phyloP scores from a whole-genome alignment of 2,888 invertebrate genomes.

The Callyntrura guangdongensis region DNA sequence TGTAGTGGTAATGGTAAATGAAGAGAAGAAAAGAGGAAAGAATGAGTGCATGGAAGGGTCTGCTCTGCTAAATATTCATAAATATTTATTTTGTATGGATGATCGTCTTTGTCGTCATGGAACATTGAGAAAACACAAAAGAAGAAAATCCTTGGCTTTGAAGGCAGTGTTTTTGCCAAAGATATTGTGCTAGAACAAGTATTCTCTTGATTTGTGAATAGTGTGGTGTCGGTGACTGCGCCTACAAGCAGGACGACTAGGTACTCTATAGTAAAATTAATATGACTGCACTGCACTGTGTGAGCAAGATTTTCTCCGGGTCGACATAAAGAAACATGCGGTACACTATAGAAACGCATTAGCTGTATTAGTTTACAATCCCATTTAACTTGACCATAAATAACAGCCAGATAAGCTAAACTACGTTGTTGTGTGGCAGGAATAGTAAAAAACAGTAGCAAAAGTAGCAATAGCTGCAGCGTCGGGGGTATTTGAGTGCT shows the following conservation, averaged over 20 bases:
- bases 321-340: neutral
- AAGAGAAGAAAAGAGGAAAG: neutral
- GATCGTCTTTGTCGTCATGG: constrained; percentile 20
- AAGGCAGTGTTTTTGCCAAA: constrained; percentile 10
- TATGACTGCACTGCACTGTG: neutral
- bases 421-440: neutral
- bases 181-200: constrained; percentile 2
- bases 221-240: neutral
- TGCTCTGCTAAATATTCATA: constrained; percentile 47
- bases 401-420: neutral
- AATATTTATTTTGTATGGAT: constrained; percentile 51
- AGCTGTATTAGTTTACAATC: neutral
- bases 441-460: neutral
- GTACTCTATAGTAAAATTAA: neutral
- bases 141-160: constrained; percentile 24
- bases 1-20: neutral
- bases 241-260: neutral
- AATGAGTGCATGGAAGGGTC: constrained; percentile 1
- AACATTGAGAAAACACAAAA: constrained; percentile 50
- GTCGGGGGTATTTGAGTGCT: neutral
- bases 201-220: neutral
- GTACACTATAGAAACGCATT: neutral
- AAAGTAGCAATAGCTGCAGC: neutral
- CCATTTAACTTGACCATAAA: constrained; percentile 5
- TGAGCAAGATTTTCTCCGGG: neutral